Evolutionary conservation across 1,140 invertebrate genomes (phyloP).

Genomic region (Uloborus diversus): DNA sequence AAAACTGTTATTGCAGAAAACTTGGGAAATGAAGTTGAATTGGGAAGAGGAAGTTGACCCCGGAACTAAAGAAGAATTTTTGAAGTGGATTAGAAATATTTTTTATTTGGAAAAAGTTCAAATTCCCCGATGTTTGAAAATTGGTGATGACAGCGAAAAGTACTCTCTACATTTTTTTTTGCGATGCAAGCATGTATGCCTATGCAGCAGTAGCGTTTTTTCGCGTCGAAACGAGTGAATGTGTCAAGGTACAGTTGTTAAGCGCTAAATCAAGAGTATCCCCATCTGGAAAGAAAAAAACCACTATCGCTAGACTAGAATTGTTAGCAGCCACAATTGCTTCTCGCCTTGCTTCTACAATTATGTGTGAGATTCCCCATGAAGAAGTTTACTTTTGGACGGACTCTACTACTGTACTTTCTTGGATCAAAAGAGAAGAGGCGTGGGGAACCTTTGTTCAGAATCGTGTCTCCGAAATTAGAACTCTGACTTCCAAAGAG

Average conservation of each 20-base stretch:
- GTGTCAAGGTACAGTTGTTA: conserved; percentile 45
- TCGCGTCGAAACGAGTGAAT: conserved; percentile 5
- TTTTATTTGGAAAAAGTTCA: background rate
- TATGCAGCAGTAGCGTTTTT: conserved; percentile 13
- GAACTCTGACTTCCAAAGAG: background rate
- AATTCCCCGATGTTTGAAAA: background rate
- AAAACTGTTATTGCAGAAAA: conserved; percentile 22
- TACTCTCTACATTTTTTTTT: conserved; percentile 28
- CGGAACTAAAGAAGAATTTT: conserved; percentile 3
- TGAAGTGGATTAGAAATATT: background rate
- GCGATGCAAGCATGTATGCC: conserved; percentile 7
- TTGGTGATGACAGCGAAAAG: background rate
- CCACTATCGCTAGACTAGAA: conserved; percentile 13
- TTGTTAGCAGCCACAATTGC: conserved; percentile 22
- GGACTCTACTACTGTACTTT: background rate
- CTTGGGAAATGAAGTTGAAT: conserved; percentile 2
- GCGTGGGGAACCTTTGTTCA: background rate
- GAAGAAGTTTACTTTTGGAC: conserved; percentile 24
- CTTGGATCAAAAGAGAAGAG: conserved; percentile 25
- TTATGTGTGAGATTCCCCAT: conserved; percentile 1
- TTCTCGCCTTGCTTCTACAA: background rate
- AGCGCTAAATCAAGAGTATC: conserved; percentile 33
- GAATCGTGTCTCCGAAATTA: conserved; percentile 13
- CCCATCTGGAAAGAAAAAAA: conserved; percentile 25
- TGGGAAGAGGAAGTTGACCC: conserved; percentile 16